Conservation (phyloP, 2,888 invertebrate species). For the Anorthoa munda region DNA sequence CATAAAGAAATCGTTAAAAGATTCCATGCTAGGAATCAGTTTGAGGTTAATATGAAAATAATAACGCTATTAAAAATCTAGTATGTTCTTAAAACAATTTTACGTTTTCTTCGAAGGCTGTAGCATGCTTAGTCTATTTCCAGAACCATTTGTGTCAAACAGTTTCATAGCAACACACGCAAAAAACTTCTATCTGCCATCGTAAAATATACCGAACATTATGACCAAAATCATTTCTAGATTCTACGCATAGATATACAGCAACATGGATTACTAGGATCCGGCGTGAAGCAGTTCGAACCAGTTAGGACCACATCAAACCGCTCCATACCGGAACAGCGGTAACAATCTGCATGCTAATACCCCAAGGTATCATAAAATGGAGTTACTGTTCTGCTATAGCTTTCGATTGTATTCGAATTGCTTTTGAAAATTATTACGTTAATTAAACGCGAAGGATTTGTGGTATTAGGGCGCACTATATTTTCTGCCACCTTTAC, state of each 20-base stretch:
- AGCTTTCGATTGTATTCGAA: constrained; percentile 71
- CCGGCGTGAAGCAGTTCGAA: constrained; percentile 58
- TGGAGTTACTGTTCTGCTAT: constrained; percentile 67
- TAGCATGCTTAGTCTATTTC: constrained; percentile 26
- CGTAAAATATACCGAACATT: constrained; percentile 55
- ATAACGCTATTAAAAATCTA: constrained; percentile 22
- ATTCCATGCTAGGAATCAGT: constrained; percentile 28
- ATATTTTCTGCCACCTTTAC: constrained; percentile 55
- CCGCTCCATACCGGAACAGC: constrained; percentile 67
- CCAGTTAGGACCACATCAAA: constrained; percentile 61
- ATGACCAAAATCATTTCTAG: constrained; percentile 53
- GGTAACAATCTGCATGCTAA: constrained; percentile 79
- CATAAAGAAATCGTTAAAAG: constrained; percentile 20
- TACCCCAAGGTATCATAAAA: constrained; percentile 76
- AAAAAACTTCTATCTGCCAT: constrained; percentile 47
- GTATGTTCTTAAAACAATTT: constrained; percentile 34
- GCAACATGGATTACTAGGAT: constrained; percentile 61
- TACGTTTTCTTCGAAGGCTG: constrained; percentile 29
- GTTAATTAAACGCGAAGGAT: constrained; percentile 67
- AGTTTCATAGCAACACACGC: constrained; percentile 46
- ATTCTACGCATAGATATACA: constrained; percentile 57
- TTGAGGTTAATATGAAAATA: constrained; percentile 37
- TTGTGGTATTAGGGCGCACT: constrained; percentile 49
- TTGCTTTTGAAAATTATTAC: constrained; percentile 67
- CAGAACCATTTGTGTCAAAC: constrained; percentile 35